Evolutionary conservation across 2,888 invertebrate genomes (phyloP), one percentile per base, ranked within the genome.

Genomic region (Acronicta leporina): DNA sequence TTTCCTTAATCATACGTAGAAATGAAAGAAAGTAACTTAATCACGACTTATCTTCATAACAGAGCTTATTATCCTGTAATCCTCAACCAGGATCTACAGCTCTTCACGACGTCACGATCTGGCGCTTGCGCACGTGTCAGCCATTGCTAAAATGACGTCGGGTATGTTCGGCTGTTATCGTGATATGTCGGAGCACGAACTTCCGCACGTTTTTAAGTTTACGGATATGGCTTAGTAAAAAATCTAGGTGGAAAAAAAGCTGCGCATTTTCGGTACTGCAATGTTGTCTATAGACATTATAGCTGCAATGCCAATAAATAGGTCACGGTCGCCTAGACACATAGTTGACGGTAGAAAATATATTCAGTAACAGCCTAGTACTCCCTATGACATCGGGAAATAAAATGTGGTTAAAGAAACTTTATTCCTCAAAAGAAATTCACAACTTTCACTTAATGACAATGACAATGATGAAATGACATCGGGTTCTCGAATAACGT

Each of bases 191-290:
- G 15, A 5, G 11, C 57, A 46, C 61, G 53, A 53, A 57, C 53
- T 61, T 65, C 61, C 65, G 65, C 33, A 40, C 13, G n/a, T 40
- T 33, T 49, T 45, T 13, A 5, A 45, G 27, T 43, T 51, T 38
- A 52, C 52, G 59, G 52, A 58, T 38, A 7, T 38, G 38, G 7
- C 38, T 6, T 38, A 6, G 7, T 38, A 38, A 38, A 35, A 38
- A n/a, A n/a, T n/a, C 6, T n/a, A 5, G n/a, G n/a, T n/a, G n/a
- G 38, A 5, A n/a, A 38, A 38, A n/a, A n/a, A n/a, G 1, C 13
- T 35, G 11, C 13, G 1, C n/a, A 35, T 5, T 13, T n/a, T 38
- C 4, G 11, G 38, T n/a, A n/a, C 7, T 35, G 6, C n/a, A 6
- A 2, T 38, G n/a, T 38, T 38, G 38, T 38, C n/a, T 38, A 2